Base-by-base conservation (phyloP, 2,888 invertebrate species). In the Drosophila ochracea region DNA sequence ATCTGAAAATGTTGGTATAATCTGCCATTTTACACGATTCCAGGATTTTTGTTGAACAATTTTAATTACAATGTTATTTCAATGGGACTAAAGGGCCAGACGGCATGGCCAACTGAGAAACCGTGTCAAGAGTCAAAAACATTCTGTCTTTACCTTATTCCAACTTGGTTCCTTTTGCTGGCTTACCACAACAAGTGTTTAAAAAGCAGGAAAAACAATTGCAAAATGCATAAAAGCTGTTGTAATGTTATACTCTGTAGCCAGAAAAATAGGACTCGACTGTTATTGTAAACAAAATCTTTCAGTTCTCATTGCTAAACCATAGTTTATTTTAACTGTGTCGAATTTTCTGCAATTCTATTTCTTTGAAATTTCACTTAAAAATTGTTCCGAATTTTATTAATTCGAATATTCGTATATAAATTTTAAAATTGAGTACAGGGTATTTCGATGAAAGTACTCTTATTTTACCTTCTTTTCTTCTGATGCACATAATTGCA, bases 401-500 rank as follows among this genome's bases (percentile, higher is more conserved):
- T 25, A 3, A 47, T 3, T 9, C n/a, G n/a, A n/a, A n/a, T n/a
- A 2, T 9, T 25, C 21, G 47, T 16, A 47, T 9, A 16, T 4
- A 2, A 2, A 2, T 47, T 25, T 35, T 13, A 10, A 7, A 63
- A 16, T 3, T 33, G 16, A 11, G 11, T 13, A 60, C 19, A 73
- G 65, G 55, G 55, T 76, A 65, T 57, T 33, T 50, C 0, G 0
- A 10, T 30, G 65, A 19, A 10, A 2, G 5, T 1, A 31, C 19
- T 9, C 3, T 4, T 9, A 43, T 19, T 11, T 11, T 25, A 3
- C 6, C 6, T 6, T 7, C 13, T 28, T 13, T 21, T 63, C 31
- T n/a, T 33, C 59, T 72, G 70, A 74, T 76, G 79, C 88, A 83
- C 82, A 86, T 89, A 89, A 89, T 87, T 89, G 90, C 82, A 90